Conservation (phyloP, 2,113 vertebrate species). For the Rhagologus leucostigma region DNA sequence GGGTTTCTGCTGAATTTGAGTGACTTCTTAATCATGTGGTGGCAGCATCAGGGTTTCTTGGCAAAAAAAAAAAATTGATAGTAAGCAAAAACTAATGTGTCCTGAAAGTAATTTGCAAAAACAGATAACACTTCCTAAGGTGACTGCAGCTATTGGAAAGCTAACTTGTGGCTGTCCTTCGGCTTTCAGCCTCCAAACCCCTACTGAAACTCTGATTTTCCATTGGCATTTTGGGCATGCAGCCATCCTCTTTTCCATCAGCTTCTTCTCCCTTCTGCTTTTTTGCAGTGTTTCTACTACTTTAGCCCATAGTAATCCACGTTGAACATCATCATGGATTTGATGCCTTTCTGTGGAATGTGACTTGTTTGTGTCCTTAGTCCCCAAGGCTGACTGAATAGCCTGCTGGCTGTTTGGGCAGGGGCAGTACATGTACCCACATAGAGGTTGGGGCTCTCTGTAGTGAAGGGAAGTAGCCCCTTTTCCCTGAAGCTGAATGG, state of each 20-base stretch:
- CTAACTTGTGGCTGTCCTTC: background rate
- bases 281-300: background rate
- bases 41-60: background rate
- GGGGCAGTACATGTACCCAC: background rate
- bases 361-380: background rate
- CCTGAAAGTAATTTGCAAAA: background rate
- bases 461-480: background rate
- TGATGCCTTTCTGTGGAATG: background rate
- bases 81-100: background rate
- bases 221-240: background rate
- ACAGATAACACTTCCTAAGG: background rate
- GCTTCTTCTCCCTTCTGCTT: background rate
- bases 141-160: background rate
- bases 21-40: background rate
- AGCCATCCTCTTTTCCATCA: background rate
- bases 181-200: background rate
- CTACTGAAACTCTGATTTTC: background rate
- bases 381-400: background rate
- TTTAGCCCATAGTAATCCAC: background rate
- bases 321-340: background rate
- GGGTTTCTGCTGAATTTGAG: background rate
- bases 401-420: background rate
- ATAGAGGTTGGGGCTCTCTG: accelerated
- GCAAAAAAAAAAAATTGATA: background rate
- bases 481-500: background rate